Percentiles rank a stretch among this genome's conserved stretches.
Evolutionary conservation across 2,888 invertebrate genomes (phyloP).

Genomic region (Melipona bicolor): DNA sequence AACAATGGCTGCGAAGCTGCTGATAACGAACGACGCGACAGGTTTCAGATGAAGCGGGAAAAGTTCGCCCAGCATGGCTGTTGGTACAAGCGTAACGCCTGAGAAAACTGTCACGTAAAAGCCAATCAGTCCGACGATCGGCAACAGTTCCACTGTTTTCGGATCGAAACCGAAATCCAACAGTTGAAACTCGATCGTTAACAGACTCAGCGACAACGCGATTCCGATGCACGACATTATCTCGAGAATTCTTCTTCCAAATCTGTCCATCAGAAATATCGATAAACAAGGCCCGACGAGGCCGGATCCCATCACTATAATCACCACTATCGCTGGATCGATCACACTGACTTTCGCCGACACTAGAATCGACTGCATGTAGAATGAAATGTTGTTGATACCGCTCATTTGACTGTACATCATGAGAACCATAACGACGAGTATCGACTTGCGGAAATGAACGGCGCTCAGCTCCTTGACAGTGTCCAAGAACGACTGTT

Average conservation of each 20-base stretch:
- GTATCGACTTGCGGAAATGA: constrained; percentile 69
- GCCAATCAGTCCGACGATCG: constrained; percentile 67
- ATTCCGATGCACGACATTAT: constrained; percentile 67
- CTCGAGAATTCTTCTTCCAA: constrained; percentile 75
- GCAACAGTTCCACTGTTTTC: constrained; percentile 69
- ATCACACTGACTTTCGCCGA: constrained; percentile 70
- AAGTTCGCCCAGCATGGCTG: constrained; percentile 69
- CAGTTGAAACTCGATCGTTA: constrained; percentile 73
- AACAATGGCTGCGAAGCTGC: constrained; percentile 57
- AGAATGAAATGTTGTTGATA: constrained; percentile 74
- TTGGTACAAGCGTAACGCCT: constrained; percentile 69
- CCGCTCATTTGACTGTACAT: constrained; percentile 78
- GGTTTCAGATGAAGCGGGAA: constrained; percentile 73
- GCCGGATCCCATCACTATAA: constrained; percentile 72
- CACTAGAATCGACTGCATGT: constrained; percentile 78
- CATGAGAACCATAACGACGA: constrained; percentile 71
- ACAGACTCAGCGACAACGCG: constrained; percentile 55
- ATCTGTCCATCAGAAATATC: constrained; percentile 76
- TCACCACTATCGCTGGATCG: constrained; percentile 74
- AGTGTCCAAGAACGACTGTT: constrained; percentile 37
- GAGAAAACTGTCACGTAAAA: constrained; percentile 68
- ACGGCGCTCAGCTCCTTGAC: constrained; percentile 59
- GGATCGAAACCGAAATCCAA: constrained; percentile 66
- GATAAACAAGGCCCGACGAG: constrained; percentile 72
- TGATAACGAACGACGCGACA: constrained; percentile 68